Evolutionary conservation across 2,888 invertebrate species (phyloP).

Genomic region (Epinotia brunnichana): DNA sequence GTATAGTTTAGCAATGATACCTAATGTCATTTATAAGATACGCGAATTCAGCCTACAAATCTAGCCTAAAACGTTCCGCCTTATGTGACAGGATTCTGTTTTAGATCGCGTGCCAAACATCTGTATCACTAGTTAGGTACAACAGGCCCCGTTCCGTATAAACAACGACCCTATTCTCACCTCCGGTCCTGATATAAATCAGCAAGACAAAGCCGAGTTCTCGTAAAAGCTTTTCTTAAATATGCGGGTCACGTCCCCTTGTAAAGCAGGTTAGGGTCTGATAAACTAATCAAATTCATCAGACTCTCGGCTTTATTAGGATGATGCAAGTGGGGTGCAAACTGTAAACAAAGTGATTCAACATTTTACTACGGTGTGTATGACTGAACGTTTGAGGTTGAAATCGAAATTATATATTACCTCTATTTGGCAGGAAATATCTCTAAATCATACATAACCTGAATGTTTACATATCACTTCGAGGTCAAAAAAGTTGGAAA

Average conservation of each 20-base stretch:
- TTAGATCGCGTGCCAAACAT: conserved; percentile 14
- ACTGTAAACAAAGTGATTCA: conserved; percentile 22
- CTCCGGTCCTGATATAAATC: conserved; percentile 36
- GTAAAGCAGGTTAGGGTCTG: conserved; percentile 66
- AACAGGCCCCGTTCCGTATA: conserved; percentile 17
- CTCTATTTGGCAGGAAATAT: not conserved
- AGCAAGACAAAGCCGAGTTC: conserved; percentile 39
- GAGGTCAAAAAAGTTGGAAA: no score
- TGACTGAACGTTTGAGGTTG: not conserved
- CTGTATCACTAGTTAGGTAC: conserved; percentile 16
- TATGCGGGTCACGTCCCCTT: conserved; percentile 67
- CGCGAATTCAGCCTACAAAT: no score
- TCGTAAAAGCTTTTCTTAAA: conserved; percentile 53
- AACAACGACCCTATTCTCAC: conserved; percentile 39
- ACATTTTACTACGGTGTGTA: conserved; percentile 1
- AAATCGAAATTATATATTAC: not conserved
- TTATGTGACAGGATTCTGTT: not conserved
- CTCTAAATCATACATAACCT: not conserved
- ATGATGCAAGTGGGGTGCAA: conserved; percentile 39
- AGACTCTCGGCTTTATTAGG: conserved; percentile 51
- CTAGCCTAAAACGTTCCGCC: not conserved
- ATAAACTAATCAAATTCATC: conserved; percentile 76
- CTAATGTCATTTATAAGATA: no score
- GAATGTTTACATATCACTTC: not conserved
- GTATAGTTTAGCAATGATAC: no score